Conservation (phyloP, 1,140 invertebrate species). For the Vanessa tameamea region DNA sequence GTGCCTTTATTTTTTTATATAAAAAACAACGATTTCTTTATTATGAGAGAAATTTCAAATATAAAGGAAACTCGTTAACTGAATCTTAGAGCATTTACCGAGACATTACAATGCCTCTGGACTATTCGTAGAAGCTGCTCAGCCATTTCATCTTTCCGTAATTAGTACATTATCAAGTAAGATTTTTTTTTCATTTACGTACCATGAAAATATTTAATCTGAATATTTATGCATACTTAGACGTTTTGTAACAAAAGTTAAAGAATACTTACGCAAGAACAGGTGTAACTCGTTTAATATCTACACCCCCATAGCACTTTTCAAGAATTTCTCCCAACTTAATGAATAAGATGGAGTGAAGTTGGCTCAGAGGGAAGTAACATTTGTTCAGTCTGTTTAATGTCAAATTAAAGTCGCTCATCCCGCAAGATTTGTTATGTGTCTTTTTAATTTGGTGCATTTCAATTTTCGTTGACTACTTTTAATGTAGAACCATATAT, state of each 20-base stretch:
- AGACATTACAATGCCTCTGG: not conserved
- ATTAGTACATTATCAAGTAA: not conserved
- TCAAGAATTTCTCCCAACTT: constrained; percentile 7
- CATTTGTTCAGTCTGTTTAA: constrained; percentile 12
- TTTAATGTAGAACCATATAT: no score
- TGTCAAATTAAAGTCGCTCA: constrained; percentile 5
- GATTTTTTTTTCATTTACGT: not conserved
- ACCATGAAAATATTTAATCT: not conserved
- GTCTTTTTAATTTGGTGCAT: not conserved
- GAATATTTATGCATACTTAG: not conserved
- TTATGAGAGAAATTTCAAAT: constrained; percentile 2
- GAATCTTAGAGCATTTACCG: not conserved
- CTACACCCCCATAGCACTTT: not conserved
- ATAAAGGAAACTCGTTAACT: not conserved
- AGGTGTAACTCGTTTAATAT: constrained; percentile 3
- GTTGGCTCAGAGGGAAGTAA: constrained; percentile 6
- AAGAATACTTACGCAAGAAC: not conserved
- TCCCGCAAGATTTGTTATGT: not conserved
- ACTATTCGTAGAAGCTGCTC: not conserved
- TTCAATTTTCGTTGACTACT: not conserved
- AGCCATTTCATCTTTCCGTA: constrained; percentile 1
- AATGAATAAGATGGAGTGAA: constrained; percentile 22
- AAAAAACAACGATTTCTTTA: not conserved
- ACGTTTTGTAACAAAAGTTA: not conserved
- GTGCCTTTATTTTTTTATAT: not conserved